Percentiles rank a stretch among this genome's conserved stretches.
Evolutionary conservation across 2,888 invertebrate genomes (phyloP).

Genomic region (Eumerus sabulonum): DNA sequence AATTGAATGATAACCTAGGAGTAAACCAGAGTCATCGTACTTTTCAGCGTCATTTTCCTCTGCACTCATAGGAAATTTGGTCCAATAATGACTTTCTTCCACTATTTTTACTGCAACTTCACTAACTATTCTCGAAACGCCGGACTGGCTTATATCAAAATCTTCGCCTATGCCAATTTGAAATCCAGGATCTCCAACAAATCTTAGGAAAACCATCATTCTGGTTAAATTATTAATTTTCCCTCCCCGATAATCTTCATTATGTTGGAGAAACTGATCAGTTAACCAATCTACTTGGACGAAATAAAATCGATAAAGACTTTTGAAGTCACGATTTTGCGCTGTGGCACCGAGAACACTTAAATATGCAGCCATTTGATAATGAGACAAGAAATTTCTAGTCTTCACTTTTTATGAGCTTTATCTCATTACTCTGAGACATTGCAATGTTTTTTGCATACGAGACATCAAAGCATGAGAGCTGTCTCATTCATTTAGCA

Average conservation of each 20-base stretch:
- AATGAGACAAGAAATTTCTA: slow-evolving; percentile 13
- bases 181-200: slow-evolving; percentile 9
- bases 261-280: too few species aligned
- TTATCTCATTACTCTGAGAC: too few species aligned
- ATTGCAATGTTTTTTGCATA: too few species aligned
- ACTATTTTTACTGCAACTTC: slow-evolving; percentile 8
- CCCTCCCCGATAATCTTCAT: slow-evolving; percentile 11
- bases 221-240: slow-evolving; percentile 13
- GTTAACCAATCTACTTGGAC: slow-evolving; percentile 10
- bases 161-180: slow-evolving; percentile 3
- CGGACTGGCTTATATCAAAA: slow-evolving; percentile 3
- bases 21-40: neutral
- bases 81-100: neutral
- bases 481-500: too few species aligned
- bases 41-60: neutral
- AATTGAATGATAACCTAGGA: slow-evolving; percentile 7
- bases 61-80: neutral
- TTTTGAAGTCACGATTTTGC: slow-evolving; percentile 4
- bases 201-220: neutral
- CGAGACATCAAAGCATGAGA: too few species aligned
- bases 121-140: slow-evolving; percentile 1
- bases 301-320: slow-evolving; percentile 3
- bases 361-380: slow-evolving; percentile 4
- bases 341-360: slow-evolving; percentile 5
- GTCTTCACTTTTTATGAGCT: slow-evolving; percentile 17